Evolutionary conservation across 2,113 vertebrate species (phyloP), one percentile per base, ranked within the genome.

Genomic region (Brachyhypopomus occidentalis): DNA sequence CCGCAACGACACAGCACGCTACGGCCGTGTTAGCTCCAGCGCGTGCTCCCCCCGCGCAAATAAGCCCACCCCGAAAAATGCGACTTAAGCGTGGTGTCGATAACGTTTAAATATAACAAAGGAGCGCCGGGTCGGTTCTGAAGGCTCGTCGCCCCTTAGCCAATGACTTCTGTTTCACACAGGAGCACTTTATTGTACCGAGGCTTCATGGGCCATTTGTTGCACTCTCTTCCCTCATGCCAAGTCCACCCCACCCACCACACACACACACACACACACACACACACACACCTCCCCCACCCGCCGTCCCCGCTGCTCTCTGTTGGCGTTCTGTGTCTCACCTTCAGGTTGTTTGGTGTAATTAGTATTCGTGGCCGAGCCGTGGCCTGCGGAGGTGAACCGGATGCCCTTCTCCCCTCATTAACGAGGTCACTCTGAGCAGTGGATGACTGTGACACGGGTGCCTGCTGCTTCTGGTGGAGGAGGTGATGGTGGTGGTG

Each of bases 361-460:
- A 88, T 88, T 88, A 88, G 85, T 86, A 88, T 86, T 86, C 87
- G 67, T 66, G 77, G 75, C 85, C 23, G 75, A 84, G 85, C 73
- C 77, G 77, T 87, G 86, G 77, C 82, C 86, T 81, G 80, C 80
- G 78, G 82, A 82, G 79, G 77, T 79, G 84, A 79, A 72, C 73
- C 58, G 71, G 73, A 73, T 58, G 79, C 87, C 85, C 83, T 85
- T 86, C 84, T 77, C 87, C 85, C 82, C 84, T 88, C 87, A 85
- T 88, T 88, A 88, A 84, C 80, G 82, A 88, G 87, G 85, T 87
- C 85, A 67, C 80, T 84, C 86, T 85, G 82, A 78, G 77, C 52
- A 88, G 85, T 86, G 80, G 85, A 85, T 71, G 75, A 71, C 64
- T 78, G 84, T 86, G 87, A 84, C 85, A 82, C 23, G 25, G 45